These are phyloP conservation scores for Nomada flava DNA, from an alignment of 2,888 invertebrate species.

Conservation along the genomic window DNA sequence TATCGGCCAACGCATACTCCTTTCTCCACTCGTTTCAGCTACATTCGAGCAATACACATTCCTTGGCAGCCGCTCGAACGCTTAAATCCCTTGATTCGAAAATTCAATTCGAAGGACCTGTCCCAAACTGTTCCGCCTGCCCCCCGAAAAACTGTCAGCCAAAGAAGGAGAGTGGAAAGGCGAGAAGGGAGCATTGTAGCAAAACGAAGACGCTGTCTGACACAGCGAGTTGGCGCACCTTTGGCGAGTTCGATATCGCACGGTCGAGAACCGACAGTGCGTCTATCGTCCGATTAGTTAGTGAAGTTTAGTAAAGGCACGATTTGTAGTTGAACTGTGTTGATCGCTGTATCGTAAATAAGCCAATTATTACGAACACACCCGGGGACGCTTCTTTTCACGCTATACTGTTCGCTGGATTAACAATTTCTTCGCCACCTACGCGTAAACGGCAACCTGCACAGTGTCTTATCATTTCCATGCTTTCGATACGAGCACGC, in stretches of 20 bases:
- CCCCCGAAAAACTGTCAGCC: too few species aligned
- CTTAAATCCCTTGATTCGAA: too few species aligned
- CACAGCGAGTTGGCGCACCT: neutral
- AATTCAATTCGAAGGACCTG: too few species aligned
- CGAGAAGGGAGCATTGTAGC: slow-evolving; percentile 7
- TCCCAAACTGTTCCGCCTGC: neutral
- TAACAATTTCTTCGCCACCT: slow-evolving; percentile 6
- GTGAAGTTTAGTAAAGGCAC: slow-evolving; percentile 65
- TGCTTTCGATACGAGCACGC: slow-evolving; percentile 4
- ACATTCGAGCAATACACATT: neutral
- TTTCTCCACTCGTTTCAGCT: neutral
- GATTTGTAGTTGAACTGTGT: slow-evolving; percentile 65
- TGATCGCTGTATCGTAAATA: slow-evolving; percentile 59
- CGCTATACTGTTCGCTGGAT: slow-evolving; percentile 38
- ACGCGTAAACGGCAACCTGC: neutral
- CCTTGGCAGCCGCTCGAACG: too few species aligned
- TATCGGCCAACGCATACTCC: neutral
- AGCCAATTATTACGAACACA: slow-evolving; percentile 1
- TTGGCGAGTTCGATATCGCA: slow-evolving; percentile 21
- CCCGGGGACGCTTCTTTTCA: slow-evolving; percentile 50
- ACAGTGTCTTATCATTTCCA: slow-evolving; percentile 7
- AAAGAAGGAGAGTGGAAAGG: neutral
- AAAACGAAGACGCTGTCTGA: slow-evolving; percentile 9
- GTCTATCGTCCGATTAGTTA: slow-evolving; percentile 67
- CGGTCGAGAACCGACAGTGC: neutral